Conservation (phyloP, 2,797 vertebrate genomes). For the Pseudomugil gertrudae region DNA sequence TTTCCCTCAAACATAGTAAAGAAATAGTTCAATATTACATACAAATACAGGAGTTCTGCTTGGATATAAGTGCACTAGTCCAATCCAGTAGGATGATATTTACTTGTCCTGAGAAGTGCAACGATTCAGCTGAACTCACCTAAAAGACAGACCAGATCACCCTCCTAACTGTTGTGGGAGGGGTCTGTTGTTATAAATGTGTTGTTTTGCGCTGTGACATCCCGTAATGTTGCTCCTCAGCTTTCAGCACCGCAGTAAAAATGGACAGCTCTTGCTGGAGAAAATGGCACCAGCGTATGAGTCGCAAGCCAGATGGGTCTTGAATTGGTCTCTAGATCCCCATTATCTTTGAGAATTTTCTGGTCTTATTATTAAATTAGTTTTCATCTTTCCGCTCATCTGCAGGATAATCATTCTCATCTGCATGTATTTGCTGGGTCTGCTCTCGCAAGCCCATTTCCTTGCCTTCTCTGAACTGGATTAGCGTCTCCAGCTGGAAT, state of each 20-base stretch:
- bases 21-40: not conserved
- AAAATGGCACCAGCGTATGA: constrained; percentile 34
- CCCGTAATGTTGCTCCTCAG: constrained; percentile 15
- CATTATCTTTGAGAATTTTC: constrained; percentile 76
- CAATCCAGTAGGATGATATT: not conserved
- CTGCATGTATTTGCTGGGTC: constrained; percentile 72
- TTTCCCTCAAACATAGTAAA: not conserved
- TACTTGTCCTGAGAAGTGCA: not conserved
- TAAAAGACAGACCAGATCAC: not conserved
- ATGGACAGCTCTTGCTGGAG: constrained; percentile 51
- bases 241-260: constrained; percentile 52
- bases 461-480: constrained; percentile 74
- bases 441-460: constrained; percentile 75
- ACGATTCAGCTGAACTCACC: not conserved
- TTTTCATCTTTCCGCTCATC: constrained; percentile 76
- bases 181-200: not conserved
- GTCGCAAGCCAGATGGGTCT: constrained; percentile 70
- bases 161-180: no score
- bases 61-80: not conserved
- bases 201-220: constrained; percentile 22
- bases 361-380: constrained; percentile 80
- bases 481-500: constrained; percentile 76
- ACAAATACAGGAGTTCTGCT: not conserved
- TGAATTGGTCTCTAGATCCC: constrained; percentile 72
- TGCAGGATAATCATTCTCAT: constrained; percentile 76